A percentile compares a stretch with the other conserved stretches of the same genome.
phyloP scores from a whole-genome alignment of 1,140 invertebrate species.

The Bradysia coprophila region DNA sequence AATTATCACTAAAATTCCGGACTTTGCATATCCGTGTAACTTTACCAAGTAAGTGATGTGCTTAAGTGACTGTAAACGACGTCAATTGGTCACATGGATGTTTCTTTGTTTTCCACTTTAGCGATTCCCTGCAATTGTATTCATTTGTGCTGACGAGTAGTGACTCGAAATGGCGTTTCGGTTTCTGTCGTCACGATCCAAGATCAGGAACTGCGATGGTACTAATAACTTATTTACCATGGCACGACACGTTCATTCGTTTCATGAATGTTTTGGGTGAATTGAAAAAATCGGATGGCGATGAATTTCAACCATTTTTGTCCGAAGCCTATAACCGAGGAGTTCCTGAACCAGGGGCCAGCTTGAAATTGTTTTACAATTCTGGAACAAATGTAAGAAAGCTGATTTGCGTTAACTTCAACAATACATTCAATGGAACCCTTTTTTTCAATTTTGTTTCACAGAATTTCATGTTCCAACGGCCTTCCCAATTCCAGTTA shows the following conservation, averaged over 20 bases:
- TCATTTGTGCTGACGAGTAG: slow-evolving; percentile 86
- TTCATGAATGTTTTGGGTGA: slow-evolving; percentile 26
- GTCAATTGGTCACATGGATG: too few species aligned
- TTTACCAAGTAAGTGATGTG: slow-evolving; percentile 42
- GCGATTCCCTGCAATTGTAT: slow-evolving; percentile 29
- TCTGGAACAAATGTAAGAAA: slow-evolving; percentile 30
- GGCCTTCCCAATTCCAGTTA: slow-evolving; percentile 59
- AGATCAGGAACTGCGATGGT: slow-evolving; percentile 59
- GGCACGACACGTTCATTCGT: slow-evolving; percentile 93
- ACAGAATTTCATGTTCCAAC: slow-evolving; percentile 55
- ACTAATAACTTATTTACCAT: slow-evolving; percentile 71
- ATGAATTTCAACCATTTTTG: slow-evolving; percentile 35
- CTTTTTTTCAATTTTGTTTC: slow-evolving; percentile 17
- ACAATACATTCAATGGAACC: neutral
- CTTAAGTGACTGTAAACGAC: neutral
- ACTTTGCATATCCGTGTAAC: slow-evolving; percentile 70
- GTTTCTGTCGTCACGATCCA: slow-evolving; percentile 83
- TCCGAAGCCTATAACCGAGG: slow-evolving; percentile 40
- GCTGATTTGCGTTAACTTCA: neutral
- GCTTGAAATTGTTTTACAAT: slow-evolving; percentile 34
- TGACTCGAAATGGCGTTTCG: slow-evolving; percentile 91
- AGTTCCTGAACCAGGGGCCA: slow-evolving; percentile 34
- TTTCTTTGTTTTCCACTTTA: slow-evolving; percentile 5
- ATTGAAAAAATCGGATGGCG: slow-evolving; percentile 8
- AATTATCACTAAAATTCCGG: slow-evolving; percentile 54